Evolutionary conservation across 2,888 invertebrate species (phyloP).

Genomic region (Lobophora halterata): DNA sequence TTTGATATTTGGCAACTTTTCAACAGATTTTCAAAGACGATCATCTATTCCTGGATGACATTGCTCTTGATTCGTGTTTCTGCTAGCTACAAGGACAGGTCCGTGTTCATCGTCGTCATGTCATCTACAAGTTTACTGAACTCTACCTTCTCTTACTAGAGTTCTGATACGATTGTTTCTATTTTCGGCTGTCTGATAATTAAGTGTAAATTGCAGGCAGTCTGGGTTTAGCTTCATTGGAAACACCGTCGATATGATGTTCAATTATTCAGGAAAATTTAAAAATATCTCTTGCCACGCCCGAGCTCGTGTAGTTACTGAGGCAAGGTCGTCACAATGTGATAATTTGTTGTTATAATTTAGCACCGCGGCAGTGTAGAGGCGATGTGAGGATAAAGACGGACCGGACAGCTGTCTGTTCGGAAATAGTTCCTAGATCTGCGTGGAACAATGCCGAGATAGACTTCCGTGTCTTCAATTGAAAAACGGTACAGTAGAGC

Average conservation of each 20-base stretch:
- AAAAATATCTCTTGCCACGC: constrained; percentile 22
- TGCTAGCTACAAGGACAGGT: constrained; percentile 27
- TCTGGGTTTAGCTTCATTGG: constrained; percentile 7
- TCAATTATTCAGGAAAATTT: constrained; percentile 25
- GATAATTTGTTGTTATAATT: constrained; percentile 27
- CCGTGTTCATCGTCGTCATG: constrained; percentile 11
- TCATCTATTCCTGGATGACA: constrained; percentile 69
- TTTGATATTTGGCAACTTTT: constrained; percentile 58
- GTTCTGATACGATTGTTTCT: neutral
- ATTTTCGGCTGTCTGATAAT: too few species aligned
- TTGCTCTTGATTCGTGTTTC: constrained; percentile 59
- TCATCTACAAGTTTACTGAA: constrained; percentile 19
- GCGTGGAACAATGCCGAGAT: constrained; percentile 51
- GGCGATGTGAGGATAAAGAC: constrained; percentile 8
- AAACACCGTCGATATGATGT: constrained; percentile 8
- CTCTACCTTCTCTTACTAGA: constrained; percentile 7
- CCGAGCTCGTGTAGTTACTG: constrained; percentile 12
- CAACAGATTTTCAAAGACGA: constrained; percentile 58
- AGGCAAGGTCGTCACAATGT: constrained; percentile 26
- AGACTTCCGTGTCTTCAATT: constrained; percentile 25
- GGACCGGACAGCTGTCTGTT: constrained; percentile 37
- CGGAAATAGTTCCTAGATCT: constrained; percentile 37
- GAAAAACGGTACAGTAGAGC: too few species aligned
- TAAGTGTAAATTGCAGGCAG: too few species aligned
- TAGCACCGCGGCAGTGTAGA: constrained; percentile 12